Evolutionary conservation across 2,888 invertebrate species (phyloP).

Genomic region (Plebejus argus): DNA sequence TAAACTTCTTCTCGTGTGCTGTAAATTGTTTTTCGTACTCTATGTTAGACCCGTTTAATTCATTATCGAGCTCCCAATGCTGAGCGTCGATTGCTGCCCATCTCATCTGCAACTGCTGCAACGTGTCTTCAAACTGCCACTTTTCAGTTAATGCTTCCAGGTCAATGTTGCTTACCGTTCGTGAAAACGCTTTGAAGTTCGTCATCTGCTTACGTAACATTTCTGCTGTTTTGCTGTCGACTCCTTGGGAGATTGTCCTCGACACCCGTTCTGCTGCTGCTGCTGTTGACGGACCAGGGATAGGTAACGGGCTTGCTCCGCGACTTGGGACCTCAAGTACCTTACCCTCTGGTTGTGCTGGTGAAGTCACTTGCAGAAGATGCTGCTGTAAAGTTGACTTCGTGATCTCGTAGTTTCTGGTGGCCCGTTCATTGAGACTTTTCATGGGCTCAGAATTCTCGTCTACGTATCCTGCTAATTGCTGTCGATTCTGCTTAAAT

Average conservation of each 20-base stretch:
- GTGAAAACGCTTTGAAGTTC: constrained; percentile 33
- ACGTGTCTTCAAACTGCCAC: constrained; percentile 41
- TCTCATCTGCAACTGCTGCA: constrained; percentile 36
- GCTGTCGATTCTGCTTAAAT: neutral
- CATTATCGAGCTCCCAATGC: constrained; percentile 42
- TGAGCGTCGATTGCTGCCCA: constrained; percentile 39
- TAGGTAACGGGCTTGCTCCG: neutral
- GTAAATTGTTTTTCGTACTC: constrained; percentile 40
- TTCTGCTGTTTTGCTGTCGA: constrained; percentile 7
- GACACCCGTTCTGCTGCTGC: neutral
- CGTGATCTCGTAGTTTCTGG: neutral
- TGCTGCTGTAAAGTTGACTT: neutral
- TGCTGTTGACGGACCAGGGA: neutral
- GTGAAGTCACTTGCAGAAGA: neutral
- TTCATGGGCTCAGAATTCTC: constrained; percentile 2
- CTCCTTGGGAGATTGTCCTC: neutral
- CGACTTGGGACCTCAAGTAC: constrained; percentile 8
- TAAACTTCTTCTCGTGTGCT: constrained; percentile 38
- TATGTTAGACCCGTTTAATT: constrained; percentile 37
- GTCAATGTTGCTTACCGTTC: constrained; percentile 37
- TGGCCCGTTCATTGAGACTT: neutral
- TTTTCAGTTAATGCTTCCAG: constrained; percentile 32
- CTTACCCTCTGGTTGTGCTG: constrained; percentile 1
- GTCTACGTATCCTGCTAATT: neutral
- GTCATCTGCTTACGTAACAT: constrained; percentile 28